Evolutionary conservation across 2,113 vertebrate species (phyloP).

Genomic region (Motacilla tschutschensis): DNA sequence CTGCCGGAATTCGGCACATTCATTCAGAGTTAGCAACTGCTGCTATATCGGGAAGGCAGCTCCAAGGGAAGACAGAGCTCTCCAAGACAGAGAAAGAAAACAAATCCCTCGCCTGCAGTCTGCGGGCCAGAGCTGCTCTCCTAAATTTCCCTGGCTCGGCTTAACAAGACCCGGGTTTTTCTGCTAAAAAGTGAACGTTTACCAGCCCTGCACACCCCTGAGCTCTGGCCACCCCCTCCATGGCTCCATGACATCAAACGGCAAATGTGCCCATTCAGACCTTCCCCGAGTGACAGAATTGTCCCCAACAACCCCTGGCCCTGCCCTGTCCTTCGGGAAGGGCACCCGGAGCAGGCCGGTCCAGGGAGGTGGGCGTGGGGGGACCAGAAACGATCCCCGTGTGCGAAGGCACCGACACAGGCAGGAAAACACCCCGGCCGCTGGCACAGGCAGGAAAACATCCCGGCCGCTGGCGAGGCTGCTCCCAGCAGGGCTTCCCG

Average conservation of each 20-base stretch:
- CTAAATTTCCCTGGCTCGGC: accelerated
- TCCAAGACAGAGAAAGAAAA: not conserved
- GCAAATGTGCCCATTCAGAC: not conserved
- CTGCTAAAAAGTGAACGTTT: not conserved
- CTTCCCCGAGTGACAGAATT: accelerated
- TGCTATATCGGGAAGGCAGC: not conserved
- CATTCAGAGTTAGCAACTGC: not conserved
- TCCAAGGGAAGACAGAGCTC: not conserved
- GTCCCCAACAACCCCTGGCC: accelerated
- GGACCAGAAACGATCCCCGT: not conserved
- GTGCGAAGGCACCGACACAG: not conserved
- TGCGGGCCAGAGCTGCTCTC: not conserved
- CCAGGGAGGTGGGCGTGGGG: accelerated
- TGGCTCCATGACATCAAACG: not conserved
- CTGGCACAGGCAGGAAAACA: not conserved
- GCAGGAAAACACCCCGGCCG: not conserved
- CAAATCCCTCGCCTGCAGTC: not conserved
- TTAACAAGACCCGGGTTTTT: not conserved
- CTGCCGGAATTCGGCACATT: not conserved
- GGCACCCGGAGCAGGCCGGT: not conserved
- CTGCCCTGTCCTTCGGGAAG: not conserved
- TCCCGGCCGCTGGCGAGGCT: not conserved
- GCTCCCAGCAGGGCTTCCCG: not conserved
- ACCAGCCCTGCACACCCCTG: not conserved
- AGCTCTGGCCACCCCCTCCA: accelerated